Base-by-base conservation (phyloP, 2,113 vertebrate species). In the Menidia beryllina region DNA sequence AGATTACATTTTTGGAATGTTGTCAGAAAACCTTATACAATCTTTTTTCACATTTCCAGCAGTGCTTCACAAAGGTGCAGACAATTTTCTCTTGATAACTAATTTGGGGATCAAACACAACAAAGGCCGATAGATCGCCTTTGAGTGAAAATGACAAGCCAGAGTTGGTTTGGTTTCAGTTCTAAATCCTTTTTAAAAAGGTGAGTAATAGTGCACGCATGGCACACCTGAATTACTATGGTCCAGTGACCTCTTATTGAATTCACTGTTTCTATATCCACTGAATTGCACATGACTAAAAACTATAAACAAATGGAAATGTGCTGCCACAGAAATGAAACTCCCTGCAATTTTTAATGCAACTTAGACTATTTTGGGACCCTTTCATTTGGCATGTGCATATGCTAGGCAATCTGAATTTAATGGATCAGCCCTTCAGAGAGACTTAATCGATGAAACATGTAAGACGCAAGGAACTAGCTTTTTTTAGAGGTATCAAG, bases 41-140 rank as follows among this genome's bases (percentile, higher is more conserved):
- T 41, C 55, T 25, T 61, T 79, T 81, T 49, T 36, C 49, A 70
- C 66, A 55, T 81, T 73, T 64, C 48, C 58, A 71, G 75, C 77
- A 34, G 65, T 57, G 36, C 49, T 43, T 48, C 55, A n/a, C 79
- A 82, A 45, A 60, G 39, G 52, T 66, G 63, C 65, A 75, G 68
- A 77, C 70, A 23, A 49, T 67, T 80, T 76, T 82, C 59, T 77
- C 56, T 55, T 64, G 45, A 84, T 81, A 82, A 82, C 85, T 62
- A 60, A 79, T 71, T 60, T 79, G 69, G 70, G 66, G 45, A 69
- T 77, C 50, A 79, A 78, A 84, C 51, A 72, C 52, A 38, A 79
- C 30, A 76, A 59, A 69, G 62, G 56, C 21, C 27, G n/a, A 75
- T 72, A 64, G 87, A 91, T 86, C 62, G 64, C 26, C 50, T 20